phyloP scores from a whole-genome alignment of 2,888 invertebrate species.

The Caenorhabditis auriculariae region DNA sequence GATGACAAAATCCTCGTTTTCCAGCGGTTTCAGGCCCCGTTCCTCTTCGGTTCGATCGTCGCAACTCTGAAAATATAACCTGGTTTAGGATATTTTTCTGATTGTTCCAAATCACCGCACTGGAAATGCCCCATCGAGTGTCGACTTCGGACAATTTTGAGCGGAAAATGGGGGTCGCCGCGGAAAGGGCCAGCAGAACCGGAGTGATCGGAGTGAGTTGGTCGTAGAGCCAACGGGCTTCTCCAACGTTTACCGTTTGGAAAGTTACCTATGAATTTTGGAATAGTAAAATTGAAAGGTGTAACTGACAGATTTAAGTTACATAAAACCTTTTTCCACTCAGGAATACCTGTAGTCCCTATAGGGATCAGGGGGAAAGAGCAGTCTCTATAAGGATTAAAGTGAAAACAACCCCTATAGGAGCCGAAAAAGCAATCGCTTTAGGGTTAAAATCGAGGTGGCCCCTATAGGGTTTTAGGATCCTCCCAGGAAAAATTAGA shows the following conservation, averaged over 20 bases:
- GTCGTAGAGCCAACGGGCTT: slow-evolving; percentile 90
- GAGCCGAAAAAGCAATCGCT: no score
- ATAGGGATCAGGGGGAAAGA: no score
- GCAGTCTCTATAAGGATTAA: no score
- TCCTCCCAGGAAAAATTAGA: neutral
- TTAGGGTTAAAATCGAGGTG: no score
- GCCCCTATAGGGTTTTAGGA: no score
- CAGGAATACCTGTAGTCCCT: no score
- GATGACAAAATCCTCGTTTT: slow-evolving; percentile 75
- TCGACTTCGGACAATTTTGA: slow-evolving; percentile 85
- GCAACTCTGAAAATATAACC: slow-evolving; percentile 67
- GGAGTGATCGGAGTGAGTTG: slow-evolving; percentile 92
- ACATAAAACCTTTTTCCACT: no score
- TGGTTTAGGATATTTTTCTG: neutral
- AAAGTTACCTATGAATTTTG: slow-evolving; percentile 70
- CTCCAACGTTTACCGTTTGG: slow-evolving; percentile 83
- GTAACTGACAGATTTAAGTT: neutral
- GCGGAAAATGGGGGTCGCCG: slow-evolving; percentile 80
- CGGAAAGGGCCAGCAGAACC: slow-evolving; percentile 92
- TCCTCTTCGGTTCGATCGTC: slow-evolving; percentile 90
- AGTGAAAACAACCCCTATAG: no score
- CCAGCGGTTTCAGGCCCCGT: slow-evolving; percentile 72
- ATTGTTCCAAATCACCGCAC: slow-evolving; percentile 62
- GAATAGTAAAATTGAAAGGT: slow-evolving; percentile 48
- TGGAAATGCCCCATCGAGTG: slow-evolving; percentile 93